A percentile compares a stretch with the other conserved stretches of the same genome.
These are phyloP conservation scores for Phoebastria nigripes DNA, from an alignment of 2,797 vertebrate species.

Conservation along the genomic window DNA sequence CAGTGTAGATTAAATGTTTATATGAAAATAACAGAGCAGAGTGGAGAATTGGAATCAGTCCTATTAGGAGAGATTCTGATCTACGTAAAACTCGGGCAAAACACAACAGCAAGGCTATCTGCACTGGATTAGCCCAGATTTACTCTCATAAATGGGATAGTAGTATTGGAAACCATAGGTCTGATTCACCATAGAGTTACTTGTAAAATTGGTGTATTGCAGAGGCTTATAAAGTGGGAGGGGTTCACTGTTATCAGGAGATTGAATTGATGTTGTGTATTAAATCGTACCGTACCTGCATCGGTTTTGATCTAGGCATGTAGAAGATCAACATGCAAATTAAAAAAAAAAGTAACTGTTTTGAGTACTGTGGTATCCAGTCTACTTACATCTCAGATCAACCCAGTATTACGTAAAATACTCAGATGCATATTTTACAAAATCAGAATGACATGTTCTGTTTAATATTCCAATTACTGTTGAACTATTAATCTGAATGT, in stretches of 20 bases:
- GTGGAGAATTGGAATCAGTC: not conserved
- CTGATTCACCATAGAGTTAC: not conserved
- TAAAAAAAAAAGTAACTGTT: not conserved
- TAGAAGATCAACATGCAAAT: not conserved
- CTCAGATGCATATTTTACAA: constrained; percentile 17
- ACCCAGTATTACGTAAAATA: constrained; percentile 1
- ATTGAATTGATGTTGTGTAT: not conserved
- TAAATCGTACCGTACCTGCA: not conserved
- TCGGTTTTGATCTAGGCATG: constrained; percentile 11
- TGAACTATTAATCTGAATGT: constrained; percentile 39
- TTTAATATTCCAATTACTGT: constrained; percentile 56
- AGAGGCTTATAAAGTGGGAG: not conserved
- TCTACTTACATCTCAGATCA: constrained; percentile 24
- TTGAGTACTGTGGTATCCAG: not conserved
- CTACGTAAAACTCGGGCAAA: not conserved
- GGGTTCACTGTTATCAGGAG: not conserved
- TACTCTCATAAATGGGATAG: not conserved
- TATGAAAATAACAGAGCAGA: not conserved
- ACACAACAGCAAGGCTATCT: not conserved
- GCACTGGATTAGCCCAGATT: not conserved
- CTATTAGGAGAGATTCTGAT: not conserved
- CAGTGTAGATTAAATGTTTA: not conserved
- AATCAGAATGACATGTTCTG: constrained; percentile 31
- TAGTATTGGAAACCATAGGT: not conserved
- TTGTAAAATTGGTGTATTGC: not conserved